These are phyloP conservation scores for Ridgeia piscesae DNA, from an alignment of 1,140 invertebrate species.

Conservation along the genomic window DNA sequence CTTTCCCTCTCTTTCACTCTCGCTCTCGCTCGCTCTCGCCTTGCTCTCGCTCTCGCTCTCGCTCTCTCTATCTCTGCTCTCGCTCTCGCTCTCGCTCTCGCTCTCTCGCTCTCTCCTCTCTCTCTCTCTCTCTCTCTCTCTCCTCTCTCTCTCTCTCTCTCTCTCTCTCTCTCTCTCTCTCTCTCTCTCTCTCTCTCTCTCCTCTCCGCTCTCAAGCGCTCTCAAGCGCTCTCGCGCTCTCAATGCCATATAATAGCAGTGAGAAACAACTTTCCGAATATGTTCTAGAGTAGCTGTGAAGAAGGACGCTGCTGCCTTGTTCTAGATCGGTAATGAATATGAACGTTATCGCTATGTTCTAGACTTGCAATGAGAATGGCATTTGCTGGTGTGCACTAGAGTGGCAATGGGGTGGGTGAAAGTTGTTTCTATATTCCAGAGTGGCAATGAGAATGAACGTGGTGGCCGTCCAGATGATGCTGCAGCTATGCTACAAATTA, in stretches of 20 bases:
- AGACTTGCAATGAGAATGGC: not conserved
- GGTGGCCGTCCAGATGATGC: slow-evolving; percentile 56
- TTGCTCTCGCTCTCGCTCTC: too few relatives aligned
- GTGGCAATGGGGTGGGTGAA: slow-evolving; percentile 48
- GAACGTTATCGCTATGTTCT: slow-evolving; percentile 10
- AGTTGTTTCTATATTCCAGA: not conserved
- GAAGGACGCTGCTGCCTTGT: not conserved
- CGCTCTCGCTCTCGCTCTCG: too few relatives aligned
- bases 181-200: too few relatives aligned
- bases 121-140: too few relatives aligned
- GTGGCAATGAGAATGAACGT: slow-evolving; percentile 58
- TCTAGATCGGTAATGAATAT: not conserved
- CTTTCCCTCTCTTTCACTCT: too few relatives aligned
- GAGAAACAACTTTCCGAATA: not conserved
- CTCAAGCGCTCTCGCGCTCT: too few relatives aligned
- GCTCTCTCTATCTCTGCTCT: too few relatives aligned
- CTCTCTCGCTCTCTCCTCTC: too few relatives aligned
- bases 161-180: too few relatives aligned
- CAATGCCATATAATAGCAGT: not conserved
- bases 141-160: too few relatives aligned
- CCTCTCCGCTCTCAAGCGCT: too few relatives aligned
- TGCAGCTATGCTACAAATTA: slow-evolving; percentile 57
- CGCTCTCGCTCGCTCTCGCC: too few relatives aligned
- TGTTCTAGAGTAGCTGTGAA: not conserved
- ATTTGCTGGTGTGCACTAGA: slow-evolving; percentile 34